Conservation (phyloP, 2,888 invertebrate genomes). For the Gerris lacustris region DNA sequence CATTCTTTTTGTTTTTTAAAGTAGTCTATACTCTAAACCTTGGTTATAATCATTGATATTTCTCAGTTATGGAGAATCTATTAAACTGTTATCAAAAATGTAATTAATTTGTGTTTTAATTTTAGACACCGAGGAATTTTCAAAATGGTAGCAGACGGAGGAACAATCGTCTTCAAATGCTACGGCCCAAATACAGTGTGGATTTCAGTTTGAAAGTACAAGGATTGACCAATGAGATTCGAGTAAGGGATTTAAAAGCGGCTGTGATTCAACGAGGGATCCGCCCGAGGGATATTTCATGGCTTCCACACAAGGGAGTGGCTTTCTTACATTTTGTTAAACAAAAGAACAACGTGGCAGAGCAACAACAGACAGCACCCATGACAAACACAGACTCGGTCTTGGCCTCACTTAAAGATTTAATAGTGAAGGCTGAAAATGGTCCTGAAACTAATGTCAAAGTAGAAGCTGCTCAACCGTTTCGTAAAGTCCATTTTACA, state of each 20-base stretch:
- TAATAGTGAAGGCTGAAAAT: not conserved
- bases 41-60: no score
- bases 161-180: not conserved
- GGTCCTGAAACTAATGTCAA: not conserved
- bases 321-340: conserved; percentile 66
- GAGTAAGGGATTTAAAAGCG: conserved; percentile 61
- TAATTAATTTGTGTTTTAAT: not conserved
- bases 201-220: conserved; percentile 44
- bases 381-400: not conserved
- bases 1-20: no score
- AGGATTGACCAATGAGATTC: conserved; percentile 57
- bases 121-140: not conserved
- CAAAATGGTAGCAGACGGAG: not conserved
- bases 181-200: conserved; percentile 22
- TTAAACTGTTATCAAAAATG: no score
- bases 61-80: no score
- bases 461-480: not conserved
- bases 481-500: not conserved
- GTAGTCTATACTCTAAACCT: no score
- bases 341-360: conserved; percentile 37
- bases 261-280: conserved; percentile 61
- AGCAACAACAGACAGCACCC: conserved; percentile 25
- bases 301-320: conserved; percentile 47
- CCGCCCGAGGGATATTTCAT: conserved; percentile 61
- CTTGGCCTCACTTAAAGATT: not conserved